A percentile compares a stretch with the other conserved stretches of the same genome.
Evolutionary conservation across 2,113 vertebrate genomes (phyloP).

Genomic region (Oceanodroma tethys): DNA sequence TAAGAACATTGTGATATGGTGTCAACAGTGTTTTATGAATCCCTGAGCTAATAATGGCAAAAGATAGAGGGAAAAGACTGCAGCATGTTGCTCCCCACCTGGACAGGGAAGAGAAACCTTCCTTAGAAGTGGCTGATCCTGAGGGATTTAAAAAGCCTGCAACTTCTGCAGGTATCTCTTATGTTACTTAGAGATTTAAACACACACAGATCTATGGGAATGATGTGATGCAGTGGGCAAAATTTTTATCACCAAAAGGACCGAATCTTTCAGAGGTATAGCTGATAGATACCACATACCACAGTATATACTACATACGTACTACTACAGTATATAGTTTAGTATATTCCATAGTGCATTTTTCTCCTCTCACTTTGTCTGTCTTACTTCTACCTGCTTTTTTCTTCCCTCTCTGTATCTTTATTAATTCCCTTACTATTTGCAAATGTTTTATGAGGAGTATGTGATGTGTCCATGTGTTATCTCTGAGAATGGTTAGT

Average conservation of each 20-base stretch:
- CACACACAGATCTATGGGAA: background rate
- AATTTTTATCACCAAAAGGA: background rate
- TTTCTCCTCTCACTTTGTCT: background rate
- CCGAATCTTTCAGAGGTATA: background rate
- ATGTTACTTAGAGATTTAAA: background rate
- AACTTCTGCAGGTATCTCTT: background rate
- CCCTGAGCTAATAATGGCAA: background rate
- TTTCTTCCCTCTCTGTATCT: background rate
- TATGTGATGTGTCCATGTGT: background rate
- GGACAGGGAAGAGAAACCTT: conserved; percentile 12
- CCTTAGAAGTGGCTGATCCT: background rate
- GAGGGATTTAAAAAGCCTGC: background rate
- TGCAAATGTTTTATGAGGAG: background rate
- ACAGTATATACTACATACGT: no score
- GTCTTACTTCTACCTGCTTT: background rate
- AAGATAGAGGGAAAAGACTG: background rate
- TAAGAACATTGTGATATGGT: background rate
- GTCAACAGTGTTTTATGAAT: background rate
- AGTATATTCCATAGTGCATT: background rate
- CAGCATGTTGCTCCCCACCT: background rate
- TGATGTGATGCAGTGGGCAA: background rate
- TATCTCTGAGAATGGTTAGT: background rate
- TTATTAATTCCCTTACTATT: background rate
- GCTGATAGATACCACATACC: background rate
- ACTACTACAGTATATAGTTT: no score